A percentile compares a stretch with the other conserved stretches of the same genome.
phyloP scores from a whole-genome alignment of 2,888 invertebrate species.

The Limnephilus rhombicus region DNA sequence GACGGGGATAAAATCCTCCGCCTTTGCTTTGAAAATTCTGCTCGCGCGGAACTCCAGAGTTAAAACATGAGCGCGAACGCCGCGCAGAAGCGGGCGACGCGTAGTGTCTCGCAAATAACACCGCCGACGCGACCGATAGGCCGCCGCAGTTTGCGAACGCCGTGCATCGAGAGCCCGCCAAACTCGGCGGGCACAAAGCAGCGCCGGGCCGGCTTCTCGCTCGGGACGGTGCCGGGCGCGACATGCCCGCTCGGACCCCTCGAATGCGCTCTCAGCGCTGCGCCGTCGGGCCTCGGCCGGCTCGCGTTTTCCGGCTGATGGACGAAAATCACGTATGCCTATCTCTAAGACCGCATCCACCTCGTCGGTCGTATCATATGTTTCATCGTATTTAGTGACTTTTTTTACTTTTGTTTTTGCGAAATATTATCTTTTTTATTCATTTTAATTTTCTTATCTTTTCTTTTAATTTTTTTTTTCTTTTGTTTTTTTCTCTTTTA shows the following conservation, averaged over 20 bases:
- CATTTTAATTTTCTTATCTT: too few relatives aligned
- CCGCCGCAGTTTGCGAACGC: slow-evolving; percentile 72
- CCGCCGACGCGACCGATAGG: slow-evolving; percentile 71
- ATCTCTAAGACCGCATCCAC: too few relatives aligned
- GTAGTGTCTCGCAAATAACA: slow-evolving; percentile 29
- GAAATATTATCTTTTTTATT: too few relatives aligned
- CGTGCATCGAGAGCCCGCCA: not conserved
- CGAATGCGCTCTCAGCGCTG: not conserved
- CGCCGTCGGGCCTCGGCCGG: too few relatives aligned
- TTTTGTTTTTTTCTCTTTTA: too few relatives aligned
- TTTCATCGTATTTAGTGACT: too few relatives aligned
- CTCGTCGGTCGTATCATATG: too few relatives aligned
- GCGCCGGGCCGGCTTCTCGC: not conserved
- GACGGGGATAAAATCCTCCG: slow-evolving; percentile 65
- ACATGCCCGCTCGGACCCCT: not conserved
- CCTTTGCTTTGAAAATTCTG: slow-evolving; percentile 67
- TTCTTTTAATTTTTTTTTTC: too few relatives aligned
- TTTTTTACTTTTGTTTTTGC: too few relatives aligned
- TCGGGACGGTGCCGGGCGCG: too few relatives aligned
- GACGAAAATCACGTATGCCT: too few relatives aligned
- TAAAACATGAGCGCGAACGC: not conserved
- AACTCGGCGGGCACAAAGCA: not conserved
- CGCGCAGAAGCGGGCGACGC: not conserved
- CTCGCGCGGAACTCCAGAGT: slow-evolving; percentile 66
- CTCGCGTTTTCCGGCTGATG: too few relatives aligned